Evolutionary conservation across 2,888 invertebrate species (phyloP).

Genomic region (Antheraea yamamai): DNA sequence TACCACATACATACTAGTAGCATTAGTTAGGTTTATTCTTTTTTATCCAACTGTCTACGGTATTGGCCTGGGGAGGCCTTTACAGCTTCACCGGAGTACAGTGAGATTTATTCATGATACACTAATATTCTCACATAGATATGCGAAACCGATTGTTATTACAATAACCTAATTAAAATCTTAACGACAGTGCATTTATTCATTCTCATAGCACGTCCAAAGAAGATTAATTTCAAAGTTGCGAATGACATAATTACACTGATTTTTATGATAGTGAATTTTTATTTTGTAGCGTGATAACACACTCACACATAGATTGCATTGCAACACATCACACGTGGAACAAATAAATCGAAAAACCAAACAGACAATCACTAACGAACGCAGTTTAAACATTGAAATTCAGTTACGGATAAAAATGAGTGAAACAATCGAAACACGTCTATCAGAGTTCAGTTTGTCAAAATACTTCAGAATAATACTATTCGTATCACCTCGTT

Average conservation of each 20-base stretch:
- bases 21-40: too few relatives aligned
- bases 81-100: too few relatives aligned
- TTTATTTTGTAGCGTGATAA: background rate
- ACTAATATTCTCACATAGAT: too few relatives aligned
- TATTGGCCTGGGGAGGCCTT: too few relatives aligned
- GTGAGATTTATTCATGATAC: too few relatives aligned
- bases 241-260: background rate
- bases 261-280: background rate
- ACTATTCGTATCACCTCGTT: slow-evolving; percentile 51
- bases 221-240: background rate
- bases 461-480: slow-evolving; percentile 65
- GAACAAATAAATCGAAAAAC: slow-evolving; percentile 62
- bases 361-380: slow-evolving; percentile 75
- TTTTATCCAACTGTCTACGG: too few relatives aligned
- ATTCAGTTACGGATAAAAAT: slow-evolving; percentile 70
- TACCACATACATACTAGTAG: too few relatives aligned
- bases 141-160: too few relatives aligned
- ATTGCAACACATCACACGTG: slow-evolving; percentile 59
- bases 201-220: too few relatives aligned
- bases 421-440: slow-evolving; percentile 57
- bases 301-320: slow-evolving; percentile 53
- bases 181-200: too few relatives aligned
- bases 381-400: slow-evolving; percentile 68
- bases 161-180: too few relatives aligned
- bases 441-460: slow-evolving; percentile 70